Evolutionary conservation across 2,797 vertebrate genomes (phyloP).

Genomic region (Xiphophorus birchmanni): DNA sequence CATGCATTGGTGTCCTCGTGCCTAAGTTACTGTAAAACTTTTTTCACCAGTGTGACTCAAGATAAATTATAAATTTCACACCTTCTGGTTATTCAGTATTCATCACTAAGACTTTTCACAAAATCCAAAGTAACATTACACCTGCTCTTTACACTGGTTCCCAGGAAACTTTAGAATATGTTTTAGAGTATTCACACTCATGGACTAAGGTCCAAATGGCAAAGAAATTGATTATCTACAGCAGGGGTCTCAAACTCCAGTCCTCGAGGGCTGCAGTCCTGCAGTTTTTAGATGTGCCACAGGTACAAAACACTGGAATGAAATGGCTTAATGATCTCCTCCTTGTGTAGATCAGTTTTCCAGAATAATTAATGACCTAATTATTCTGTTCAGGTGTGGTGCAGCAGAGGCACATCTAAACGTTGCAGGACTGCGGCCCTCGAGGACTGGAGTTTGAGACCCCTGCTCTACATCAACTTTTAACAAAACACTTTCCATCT

Average conservation of each 20-base stretch:
- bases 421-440: too few relatives aligned
- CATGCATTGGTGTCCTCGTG: background rate
- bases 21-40: background rate
- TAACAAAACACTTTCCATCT: background rate
- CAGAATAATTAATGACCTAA: too few relatives aligned
- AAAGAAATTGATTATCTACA: background rate
- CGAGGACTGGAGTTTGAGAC: too few relatives aligned
- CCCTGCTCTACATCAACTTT: background rate
- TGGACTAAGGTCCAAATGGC: background rate
- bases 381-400: too few relatives aligned
- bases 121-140: background rate
- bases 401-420: too few relatives aligned
- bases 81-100: background rate
- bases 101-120: background rate
- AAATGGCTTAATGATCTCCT: too few relatives aligned
- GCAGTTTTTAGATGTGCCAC: too few relatives aligned
- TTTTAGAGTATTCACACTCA: background rate
- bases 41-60: background rate
- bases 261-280: too few relatives aligned
- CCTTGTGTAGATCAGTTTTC: too few relatives aligned
- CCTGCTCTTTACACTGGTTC: background rate
- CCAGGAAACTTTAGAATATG: background rate
- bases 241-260: too few relatives aligned
- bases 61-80: background rate
- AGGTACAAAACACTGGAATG: too few relatives aligned